Evolutionary conservation across 2,113 vertebrate genomes (phyloP), one percentile per base, ranked within the genome.

Genomic region (Salvelinus namaycush): DNA sequence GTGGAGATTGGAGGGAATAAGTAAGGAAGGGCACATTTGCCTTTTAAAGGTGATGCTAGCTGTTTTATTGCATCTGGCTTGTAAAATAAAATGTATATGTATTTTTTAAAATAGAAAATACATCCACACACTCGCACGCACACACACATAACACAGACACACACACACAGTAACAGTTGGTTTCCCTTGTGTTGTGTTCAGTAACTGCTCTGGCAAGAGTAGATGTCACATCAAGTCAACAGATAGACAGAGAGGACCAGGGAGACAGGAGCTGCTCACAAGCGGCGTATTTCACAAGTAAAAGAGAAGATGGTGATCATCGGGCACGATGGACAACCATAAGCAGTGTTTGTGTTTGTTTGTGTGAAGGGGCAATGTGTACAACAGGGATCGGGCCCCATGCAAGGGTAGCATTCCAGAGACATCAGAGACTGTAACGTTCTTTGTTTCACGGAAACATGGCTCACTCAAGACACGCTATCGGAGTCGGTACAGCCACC

Each of bases 31-130:
- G 84, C 75, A 48, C n/a, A 2, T 54, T 68, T 74, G 74, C 66
- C 73, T 80, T 48, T 48, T 75, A 66, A 74, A 87, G 79, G 80
- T 76, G 29, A 83, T 69, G 79, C n/a, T 64, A 12, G 49, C 49
- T 51, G 49, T 51, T 12, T 67, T 71, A 81, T 57, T 85, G 64
- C 59, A 87, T 76, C 44, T 54, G 39, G 74, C 20, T 26, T 73
- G 31, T 65, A 62, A 48, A n/a, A 13, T 54, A 16, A 13, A 51
- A 67, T 29, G 0, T 34, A 54, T 29, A 3, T 29, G 2, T 29
- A 29, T 29, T 0, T 29, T 4, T 29, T 4, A 0, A 29, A 29
- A 31, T 31, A 31, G 5, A 31, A 31, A 31, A 31, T 31, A 31
- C 4, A 31, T 31, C 0, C 31, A 31, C 31, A 31, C 31, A 31